These are phyloP conservation scores for Ophonus ardosiacus DNA, from an alignment of 2,888 invertebrate species.

Conservation along the genomic window DNA sequence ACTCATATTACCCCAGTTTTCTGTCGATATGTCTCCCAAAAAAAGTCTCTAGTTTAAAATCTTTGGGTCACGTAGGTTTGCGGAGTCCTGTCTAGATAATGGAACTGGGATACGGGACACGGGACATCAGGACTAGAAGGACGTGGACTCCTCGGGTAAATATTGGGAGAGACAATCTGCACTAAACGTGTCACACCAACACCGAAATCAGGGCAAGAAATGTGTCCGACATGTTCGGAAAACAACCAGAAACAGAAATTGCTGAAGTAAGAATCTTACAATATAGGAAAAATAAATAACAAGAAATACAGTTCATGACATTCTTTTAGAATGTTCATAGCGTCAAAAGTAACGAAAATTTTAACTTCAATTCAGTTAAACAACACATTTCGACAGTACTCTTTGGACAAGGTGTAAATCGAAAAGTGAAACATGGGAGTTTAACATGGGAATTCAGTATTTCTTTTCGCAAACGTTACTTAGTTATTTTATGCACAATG, in stretches of 20 bases:
- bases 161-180: constrained; percentile 23
- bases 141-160: constrained; percentile 4
- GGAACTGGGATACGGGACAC: not conserved
- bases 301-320: not conserved
- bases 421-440: too few relatives aligned
- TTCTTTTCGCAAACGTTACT: too few relatives aligned
- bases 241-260: not conserved
- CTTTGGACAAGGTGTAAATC: too few relatives aligned
- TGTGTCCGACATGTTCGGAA: not conserved
- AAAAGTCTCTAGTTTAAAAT: not conserved
- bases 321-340: too few relatives aligned
- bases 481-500: too few relatives aligned
- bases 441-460: too few relatives aligned
- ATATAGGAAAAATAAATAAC: not conserved
- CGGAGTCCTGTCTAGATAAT: not conserved
- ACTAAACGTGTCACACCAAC: not conserved
- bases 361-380: too few relatives aligned
- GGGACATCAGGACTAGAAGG: not conserved
- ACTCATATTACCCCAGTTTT: too few relatives aligned
- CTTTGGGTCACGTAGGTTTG: not conserved
- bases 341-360: too few relatives aligned
- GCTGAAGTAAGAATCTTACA: not conserved
- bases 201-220: not conserved
- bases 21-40: too few relatives aligned
- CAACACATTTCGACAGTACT: too few relatives aligned